A percentile compares a stretch with the other conserved stretches of the same genome.
Evolutionary conservation across 1,140 invertebrate species (phyloP).

Genomic region (Drosophila kanapiae): DNA sequence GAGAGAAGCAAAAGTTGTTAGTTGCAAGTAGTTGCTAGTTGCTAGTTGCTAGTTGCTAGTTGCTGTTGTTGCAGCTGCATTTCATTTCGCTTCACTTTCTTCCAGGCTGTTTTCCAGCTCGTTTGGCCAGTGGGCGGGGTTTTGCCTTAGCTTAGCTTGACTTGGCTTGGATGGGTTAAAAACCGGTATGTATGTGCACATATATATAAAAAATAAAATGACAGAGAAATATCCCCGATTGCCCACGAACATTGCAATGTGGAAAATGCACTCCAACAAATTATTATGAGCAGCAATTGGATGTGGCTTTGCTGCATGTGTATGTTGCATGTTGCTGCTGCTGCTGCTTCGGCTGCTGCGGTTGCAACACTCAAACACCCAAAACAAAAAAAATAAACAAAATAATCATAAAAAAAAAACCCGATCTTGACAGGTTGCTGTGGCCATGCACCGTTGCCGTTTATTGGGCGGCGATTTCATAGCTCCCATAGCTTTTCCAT

Average conservation of each 20-base stretch:
- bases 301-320: slow-evolving; percentile 49
- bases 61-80: slow-evolving; percentile 50
- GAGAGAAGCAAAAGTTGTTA: slow-evolving; percentile 50
- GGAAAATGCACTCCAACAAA: slow-evolving; percentile 79
- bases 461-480: slow-evolving; percentile 43
- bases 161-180: slow-evolving; percentile 21
- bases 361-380: slow-evolving; percentile 70
- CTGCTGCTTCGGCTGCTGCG: slow-evolving; percentile 12
- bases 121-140: slow-evolving; percentile 36
- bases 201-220: background rate
- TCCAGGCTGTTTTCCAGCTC: slow-evolving; percentile 59
- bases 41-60: slow-evolving; percentile 12
- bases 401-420: slow-evolving; percentile 46
- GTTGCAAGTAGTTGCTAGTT: slow-evolving; percentile 19
- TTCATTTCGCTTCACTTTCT: slow-evolving; percentile 82
- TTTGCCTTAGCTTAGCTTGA: background rate
- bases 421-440: slow-evolving; percentile 66
- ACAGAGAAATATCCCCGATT: slow-evolving; percentile 29
- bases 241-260: slow-evolving; percentile 68
- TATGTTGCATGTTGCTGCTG: slow-evolving; percentile 27
- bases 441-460: slow-evolving; percentile 40
- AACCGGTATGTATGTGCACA: slow-evolving; percentile 50
- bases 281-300: slow-evolving; percentile 72
- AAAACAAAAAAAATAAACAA: slow-evolving; percentile 39
- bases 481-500: slow-evolving; percentile 4